These are phyloP conservation scores for Eueremaeus valkanovi DNA, from an alignment of 2,888 invertebrate genomes.

Conservation along the genomic window DNA sequence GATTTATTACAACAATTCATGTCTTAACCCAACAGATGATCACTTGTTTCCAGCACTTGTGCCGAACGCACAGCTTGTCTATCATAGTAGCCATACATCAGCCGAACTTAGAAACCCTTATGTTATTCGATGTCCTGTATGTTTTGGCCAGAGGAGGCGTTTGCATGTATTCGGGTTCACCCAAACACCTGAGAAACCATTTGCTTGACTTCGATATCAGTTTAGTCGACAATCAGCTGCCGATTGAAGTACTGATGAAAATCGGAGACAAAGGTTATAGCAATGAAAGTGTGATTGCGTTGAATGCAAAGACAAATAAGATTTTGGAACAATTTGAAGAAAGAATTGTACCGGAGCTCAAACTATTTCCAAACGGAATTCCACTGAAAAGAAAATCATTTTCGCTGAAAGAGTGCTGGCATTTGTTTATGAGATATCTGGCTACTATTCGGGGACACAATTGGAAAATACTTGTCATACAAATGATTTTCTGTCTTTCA, in stretches of 20 bases:
- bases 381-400: not conserved
- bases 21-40: not conserved
- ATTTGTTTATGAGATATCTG: not conserved
- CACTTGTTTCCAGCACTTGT: not conserved
- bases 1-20: not conserved
- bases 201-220: not conserved
- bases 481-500: not conserved
- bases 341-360: not conserved
- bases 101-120: not conserved
- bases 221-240: not conserved
- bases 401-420: not conserved
- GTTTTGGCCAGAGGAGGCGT: not conserved
- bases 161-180: not conserved
- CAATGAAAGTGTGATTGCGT: not conserved
- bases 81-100: constrained; percentile 10
- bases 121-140: not conserved
- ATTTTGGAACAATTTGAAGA: not conserved
- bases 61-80: not conserved
- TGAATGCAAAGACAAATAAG: not conserved
- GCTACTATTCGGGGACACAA: not conserved
- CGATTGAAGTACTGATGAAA: not conserved
- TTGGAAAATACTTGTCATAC: not conserved
- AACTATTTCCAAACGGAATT: not conserved
- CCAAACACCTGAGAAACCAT: not conserved
- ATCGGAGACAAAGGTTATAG: not conserved